phyloP scores from a whole-genome alignment of 2,888 invertebrate genomes.

The Pherbina coryleti region DNA sequence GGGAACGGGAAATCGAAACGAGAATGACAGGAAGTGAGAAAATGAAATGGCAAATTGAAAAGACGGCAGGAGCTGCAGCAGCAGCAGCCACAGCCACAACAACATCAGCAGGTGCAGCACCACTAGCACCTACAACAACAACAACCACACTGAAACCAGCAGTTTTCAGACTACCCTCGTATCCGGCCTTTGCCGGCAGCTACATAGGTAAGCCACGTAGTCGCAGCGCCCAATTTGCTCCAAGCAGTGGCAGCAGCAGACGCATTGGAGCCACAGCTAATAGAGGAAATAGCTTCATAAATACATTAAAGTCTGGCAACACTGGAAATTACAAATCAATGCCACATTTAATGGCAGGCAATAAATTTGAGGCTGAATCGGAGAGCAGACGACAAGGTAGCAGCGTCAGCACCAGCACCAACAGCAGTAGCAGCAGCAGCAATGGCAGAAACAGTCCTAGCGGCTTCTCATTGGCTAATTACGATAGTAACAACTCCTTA shows the following conservation, averaged over 20 bases:
- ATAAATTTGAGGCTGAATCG: not conserved
- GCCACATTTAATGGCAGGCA: conserved; percentile 30
- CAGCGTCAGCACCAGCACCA: conserved; percentile 41
- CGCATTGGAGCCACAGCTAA: conserved; percentile 42
- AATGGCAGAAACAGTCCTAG: conserved; percentile 37
- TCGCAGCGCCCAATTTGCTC: conserved; percentile 61
- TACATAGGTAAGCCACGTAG: conserved; percentile 59
- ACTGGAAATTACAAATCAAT: conserved; percentile 37
- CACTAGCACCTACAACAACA: not conserved
- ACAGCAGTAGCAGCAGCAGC: conserved; percentile 17
- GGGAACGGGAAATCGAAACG: conserved; percentile 56
- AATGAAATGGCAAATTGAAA: conserved; percentile 50
- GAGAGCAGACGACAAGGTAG: conserved; percentile 41
- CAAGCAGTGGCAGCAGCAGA: conserved; percentile 55
- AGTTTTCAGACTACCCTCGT: conserved; percentile 58
- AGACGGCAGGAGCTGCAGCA: conserved; percentile 36
- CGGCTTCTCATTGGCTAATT: not conserved
- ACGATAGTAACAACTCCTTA: not conserved
- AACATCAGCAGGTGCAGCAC: conserved; percentile 27
- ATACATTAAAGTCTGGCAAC: conserved; percentile 24
- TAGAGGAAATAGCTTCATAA: conserved; percentile 44
- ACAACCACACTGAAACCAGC: conserved; percentile 55
- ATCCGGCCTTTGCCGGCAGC: conserved; percentile 58
- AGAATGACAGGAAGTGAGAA: conserved; percentile 48
- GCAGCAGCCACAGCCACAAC: conserved; percentile 43